Evolutionary conservation across 1,140 invertebrate species (phyloP).

Genomic region (Temnothorax longispinosus): DNA sequence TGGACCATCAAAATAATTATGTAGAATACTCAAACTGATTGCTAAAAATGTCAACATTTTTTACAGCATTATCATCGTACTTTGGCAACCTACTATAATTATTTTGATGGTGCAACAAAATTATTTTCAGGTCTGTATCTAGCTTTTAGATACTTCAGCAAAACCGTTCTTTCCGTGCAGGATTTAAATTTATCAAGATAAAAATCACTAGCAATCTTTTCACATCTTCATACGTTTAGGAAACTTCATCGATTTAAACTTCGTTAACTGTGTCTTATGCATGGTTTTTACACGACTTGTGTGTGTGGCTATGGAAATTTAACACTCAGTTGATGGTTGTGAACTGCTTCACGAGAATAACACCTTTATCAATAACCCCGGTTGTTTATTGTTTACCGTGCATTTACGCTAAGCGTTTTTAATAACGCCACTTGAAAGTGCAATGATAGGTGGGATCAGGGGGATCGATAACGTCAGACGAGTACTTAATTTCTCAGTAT

Average conservation of each 20-base stretch:
- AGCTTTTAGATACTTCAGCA: too few species aligned
- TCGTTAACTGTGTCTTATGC: not conserved
- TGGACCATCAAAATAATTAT: too few species aligned
- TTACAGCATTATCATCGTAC: too few species aligned
- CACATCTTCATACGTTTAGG: not conserved
- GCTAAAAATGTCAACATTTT: too few species aligned
- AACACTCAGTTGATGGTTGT: not conserved
- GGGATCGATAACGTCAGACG: constrained; percentile 34
- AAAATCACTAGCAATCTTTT: not conserved
- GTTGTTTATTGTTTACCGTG: constrained; percentile 8
- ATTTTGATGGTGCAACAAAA: too few species aligned
- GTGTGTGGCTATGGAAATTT: not conserved
- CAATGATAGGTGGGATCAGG: constrained; percentile 24
- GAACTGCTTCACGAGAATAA: not conserved
- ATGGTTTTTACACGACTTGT: not conserved
- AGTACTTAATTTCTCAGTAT: constrained; percentile 53
- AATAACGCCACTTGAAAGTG: constrained; percentile 7
- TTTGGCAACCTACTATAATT: too few species aligned
- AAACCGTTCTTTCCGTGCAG: too few species aligned
- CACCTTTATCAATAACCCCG: not conserved
- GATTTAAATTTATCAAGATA: not conserved
- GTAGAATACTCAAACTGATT: too few species aligned
- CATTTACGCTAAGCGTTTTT: constrained; percentile 6
- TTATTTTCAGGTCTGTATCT: too few species aligned
- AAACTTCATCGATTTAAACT: not conserved